Evolutionary conservation across 2,888 invertebrate genomes (phyloP), one percentile per base, ranked within the genome.

Genomic region (Cosmopolites sordidus): DNA sequence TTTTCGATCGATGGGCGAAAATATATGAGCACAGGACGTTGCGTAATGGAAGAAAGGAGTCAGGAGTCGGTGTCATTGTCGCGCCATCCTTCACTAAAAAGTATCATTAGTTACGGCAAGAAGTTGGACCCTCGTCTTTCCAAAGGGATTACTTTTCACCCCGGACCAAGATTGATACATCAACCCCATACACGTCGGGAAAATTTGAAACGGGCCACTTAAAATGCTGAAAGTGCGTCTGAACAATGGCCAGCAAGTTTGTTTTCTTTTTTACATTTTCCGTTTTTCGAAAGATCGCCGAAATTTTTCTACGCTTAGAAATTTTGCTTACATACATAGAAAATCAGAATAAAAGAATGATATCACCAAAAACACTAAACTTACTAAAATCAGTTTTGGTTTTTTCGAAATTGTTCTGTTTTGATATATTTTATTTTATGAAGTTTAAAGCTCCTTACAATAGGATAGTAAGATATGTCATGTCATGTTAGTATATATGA

Each of bases 91-190:
- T 56, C 56, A 56, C 58, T 54, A 58, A 58, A 58, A 58, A 58
- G 54, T 58, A 58, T 54, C 58, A 58, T 58, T 58, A 58, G 58
- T 58, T 54, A 58, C 58, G 54, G 54, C 54, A 54, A 58, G 58
- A 57, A 57, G 57, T 54, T 54, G 43, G 57, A 57, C 57, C 57
- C 57, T 57, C 57, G 57, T 57, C 57, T 57, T 47, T 55, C 51
- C 50, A 54, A 57, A 57, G 51, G 57, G 54, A 33, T 33, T 33
- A 33, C 54, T 57, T 54, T 54, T 57, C 50, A 27, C 50, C 46
- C 51, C 46, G 51, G 50, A 48, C 40, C 50, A 50, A 54, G 57
- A 57, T 57, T 57, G 57, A 57, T 57, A 54, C 52, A 56, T 56
- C 33, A 33, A 33, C 33, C 33, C 12, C 33, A 33, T 33, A 33